Evolutionary conservation across 2,888 invertebrate genomes (phyloP).

Genomic region (Drosophila longiperda): DNA sequence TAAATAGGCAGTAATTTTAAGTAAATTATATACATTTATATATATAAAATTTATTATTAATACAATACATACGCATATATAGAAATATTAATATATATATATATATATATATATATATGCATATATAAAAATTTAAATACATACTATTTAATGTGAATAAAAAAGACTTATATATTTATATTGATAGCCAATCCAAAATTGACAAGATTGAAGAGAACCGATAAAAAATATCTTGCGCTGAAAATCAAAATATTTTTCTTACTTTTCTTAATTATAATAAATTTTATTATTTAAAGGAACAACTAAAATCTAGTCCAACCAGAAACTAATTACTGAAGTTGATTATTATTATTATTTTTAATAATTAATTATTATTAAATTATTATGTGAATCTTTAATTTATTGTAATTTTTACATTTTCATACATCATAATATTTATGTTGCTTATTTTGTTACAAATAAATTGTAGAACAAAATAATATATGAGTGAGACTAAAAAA

Average conservation of each 20-base stretch:
- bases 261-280: not conserved
- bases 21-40: slow-evolving; percentile 37
- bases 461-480: slow-evolving; percentile 52
- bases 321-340: slow-evolving; percentile 9
- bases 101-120: slow-evolving; percentile 29
- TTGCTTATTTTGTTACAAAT: slow-evolving; percentile 29
- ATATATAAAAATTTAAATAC: slow-evolving; percentile 29
- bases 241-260: slow-evolving; percentile 31
- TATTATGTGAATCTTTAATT: slow-evolving; percentile 3
- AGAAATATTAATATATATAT: slow-evolving; percentile 46
- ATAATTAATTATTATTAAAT: not conserved
- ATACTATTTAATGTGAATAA: slow-evolving; percentile 67
- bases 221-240: slow-evolving; percentile 48
- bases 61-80: slow-evolving; percentile 19
- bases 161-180: slow-evolving; percentile 68
- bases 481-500: slow-evolving; percentile 67
- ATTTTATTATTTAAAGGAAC: not conserved
- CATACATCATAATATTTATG: slow-evolving; percentile 12
- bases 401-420: slow-evolving; percentile 6
- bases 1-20: slow-evolving; percentile 62
- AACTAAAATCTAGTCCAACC: slow-evolving; percentile 31
- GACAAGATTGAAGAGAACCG: slow-evolving; percentile 30
- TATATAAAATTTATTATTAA: slow-evolving; percentile 21
- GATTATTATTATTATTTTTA: not conserved
- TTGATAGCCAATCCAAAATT: slow-evolving; percentile 50